A percentile compares a stretch with the other conserved stretches of the same genome.
phyloP scores from a whole-genome alignment of 1,140 invertebrate species.

The Drosophila malerkotliana region DNA sequence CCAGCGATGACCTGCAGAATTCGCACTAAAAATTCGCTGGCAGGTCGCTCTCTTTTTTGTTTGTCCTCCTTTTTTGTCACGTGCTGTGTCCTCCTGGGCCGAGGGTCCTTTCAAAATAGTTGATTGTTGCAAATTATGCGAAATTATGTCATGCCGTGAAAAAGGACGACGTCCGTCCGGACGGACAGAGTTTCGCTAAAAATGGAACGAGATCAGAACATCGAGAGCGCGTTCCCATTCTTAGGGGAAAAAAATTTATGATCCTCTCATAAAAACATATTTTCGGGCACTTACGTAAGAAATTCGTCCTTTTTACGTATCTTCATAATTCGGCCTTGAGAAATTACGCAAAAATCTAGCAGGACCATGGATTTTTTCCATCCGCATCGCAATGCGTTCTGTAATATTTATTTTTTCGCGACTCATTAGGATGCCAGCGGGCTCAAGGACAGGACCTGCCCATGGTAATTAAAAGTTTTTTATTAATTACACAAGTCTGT shows the following conservation, averaged over 20 bases:
- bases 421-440: constrained; percentile 47
- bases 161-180: constrained; percentile 16
- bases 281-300: constrained; percentile 73
- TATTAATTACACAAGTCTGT: constrained; percentile 63
- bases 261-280: constrained; percentile 65
- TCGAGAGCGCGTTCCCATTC: constrained; percentile 78
- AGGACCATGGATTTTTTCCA: constrained; percentile 38
- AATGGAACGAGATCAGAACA: constrained; percentile 80
- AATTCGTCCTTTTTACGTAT: constrained; percentile 56
- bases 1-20: constrained; percentile 63
- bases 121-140: constrained; percentile 67
- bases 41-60: constrained; percentile 50
- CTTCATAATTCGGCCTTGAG: constrained; percentile 55
- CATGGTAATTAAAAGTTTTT: constrained; percentile 74
- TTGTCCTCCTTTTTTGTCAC: constrained; percentile 65
- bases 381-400: constrained; percentile 26
- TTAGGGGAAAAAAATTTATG: constrained; percentile 69
- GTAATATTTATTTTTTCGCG: constrained; percentile 49
- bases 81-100: constrained; percentile 53
- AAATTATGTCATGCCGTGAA: constrained; percentile 78
- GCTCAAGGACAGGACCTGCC: constrained; percentile 56
- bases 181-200: constrained; percentile 48
- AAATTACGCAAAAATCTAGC: constrained; percentile 71
- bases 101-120: constrained; percentile 47
- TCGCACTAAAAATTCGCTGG: constrained; percentile 64